A percentile compares a stretch with the other conserved stretches of the same genome.
Evolutionary conservation across 2,797 vertebrate genomes (phyloP).

Genomic region (Cyprinella venusta): DNA sequence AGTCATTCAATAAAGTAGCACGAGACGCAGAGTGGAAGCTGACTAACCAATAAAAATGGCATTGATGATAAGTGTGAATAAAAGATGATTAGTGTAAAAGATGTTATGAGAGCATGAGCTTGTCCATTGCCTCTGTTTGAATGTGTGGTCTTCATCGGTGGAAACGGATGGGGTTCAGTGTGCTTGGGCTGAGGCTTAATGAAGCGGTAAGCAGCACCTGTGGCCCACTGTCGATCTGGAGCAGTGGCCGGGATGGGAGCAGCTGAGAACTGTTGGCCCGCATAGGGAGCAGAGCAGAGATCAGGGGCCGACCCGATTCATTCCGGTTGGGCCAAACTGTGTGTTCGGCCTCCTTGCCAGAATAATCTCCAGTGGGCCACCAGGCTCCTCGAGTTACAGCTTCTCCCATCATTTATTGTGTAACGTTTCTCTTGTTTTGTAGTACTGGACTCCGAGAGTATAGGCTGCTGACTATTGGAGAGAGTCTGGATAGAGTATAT

Average conservation of each 20-base stretch:
- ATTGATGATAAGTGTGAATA: slow-evolving; percentile 18
- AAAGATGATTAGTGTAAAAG: slow-evolving; percentile 25
- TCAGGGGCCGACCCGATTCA: slow-evolving; percentile 21
- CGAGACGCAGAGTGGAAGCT: not conserved
- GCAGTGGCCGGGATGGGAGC: slow-evolving; percentile 27
- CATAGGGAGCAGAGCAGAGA: slow-evolving; percentile 31
- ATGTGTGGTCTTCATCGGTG: slow-evolving; percentile 29
- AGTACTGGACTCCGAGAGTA: slow-evolving; percentile 56
- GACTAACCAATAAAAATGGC: slow-evolving; percentile 27
- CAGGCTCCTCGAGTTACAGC: not conserved
- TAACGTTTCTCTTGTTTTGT: slow-evolving; percentile 60
- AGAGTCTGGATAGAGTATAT: slow-evolving; percentile 56
- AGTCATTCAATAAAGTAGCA: slow-evolving; percentile 21
- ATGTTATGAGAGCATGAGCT: not conserved
- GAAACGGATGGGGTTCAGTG: slow-evolving; percentile 27
- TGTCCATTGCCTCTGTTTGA: slow-evolving; percentile 16
- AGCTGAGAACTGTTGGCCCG: slow-evolving; percentile 36
- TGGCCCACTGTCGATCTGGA: slow-evolving; percentile 48
- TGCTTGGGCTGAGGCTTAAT: slow-evolving; percentile 54
- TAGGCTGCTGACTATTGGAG: slow-evolving; percentile 31
- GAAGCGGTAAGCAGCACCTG: slow-evolving; percentile 64
- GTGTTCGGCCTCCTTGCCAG: slow-evolving; percentile 17
- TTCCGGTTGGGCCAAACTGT: slow-evolving; percentile 16
- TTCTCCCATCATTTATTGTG: slow-evolving; percentile 54
- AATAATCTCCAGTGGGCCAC: slow-evolving; percentile 30